Evolutionary conservation across 2,888 invertebrate genomes (phyloP).

Genomic region (Chrysolina oricalcia): DNA sequence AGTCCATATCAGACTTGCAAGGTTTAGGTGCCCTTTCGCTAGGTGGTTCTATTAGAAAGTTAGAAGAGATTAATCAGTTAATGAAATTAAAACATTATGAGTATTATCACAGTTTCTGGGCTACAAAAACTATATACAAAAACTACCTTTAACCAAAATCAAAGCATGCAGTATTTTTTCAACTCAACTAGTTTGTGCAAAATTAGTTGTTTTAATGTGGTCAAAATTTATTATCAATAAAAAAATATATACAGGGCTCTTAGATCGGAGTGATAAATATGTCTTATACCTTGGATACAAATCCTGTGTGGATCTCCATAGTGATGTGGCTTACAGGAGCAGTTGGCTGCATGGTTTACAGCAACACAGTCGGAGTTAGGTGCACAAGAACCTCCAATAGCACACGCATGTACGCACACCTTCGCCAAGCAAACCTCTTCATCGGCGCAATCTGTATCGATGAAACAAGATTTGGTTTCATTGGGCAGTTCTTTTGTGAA

Average conservation of each 20-base stretch:
- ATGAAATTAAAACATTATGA: slow-evolving; percentile 37
- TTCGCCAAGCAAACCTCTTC: slow-evolving; percentile 78
- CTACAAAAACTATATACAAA: slow-evolving; percentile 18
- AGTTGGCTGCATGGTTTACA: slow-evolving; percentile 77
- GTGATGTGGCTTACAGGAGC: slow-evolving; percentile 76
- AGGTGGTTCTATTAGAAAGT: slow-evolving; percentile 77
- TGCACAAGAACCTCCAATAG: slow-evolving; percentile 74
- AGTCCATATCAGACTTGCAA: slow-evolving; percentile 88
- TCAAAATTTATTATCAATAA: slow-evolving; percentile 23
- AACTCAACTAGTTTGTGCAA: slow-evolving; percentile 52
- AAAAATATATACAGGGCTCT: slow-evolving; percentile 39
- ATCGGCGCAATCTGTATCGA: slow-evolving; percentile 78
- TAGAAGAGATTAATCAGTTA: slow-evolving; percentile 57
- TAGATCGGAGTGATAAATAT: slow-evolving; percentile 39
- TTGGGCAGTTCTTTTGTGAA: slow-evolving; percentile 70
- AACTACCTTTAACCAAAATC: slow-evolving; percentile 53
- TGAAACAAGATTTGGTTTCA: slow-evolving; percentile 74
- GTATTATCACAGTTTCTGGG: background rate
- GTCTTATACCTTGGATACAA: slow-evolving; percentile 77
- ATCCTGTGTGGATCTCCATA: slow-evolving; percentile 75
- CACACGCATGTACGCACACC: slow-evolving; percentile 80
- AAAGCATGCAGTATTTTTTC: slow-evolving; percentile 53
- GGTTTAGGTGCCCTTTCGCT: slow-evolving; percentile 83
- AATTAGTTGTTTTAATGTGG: slow-evolving; percentile 54
- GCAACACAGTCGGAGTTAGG: slow-evolving; percentile 78